A percentile compares a stretch with the other conserved stretches of the same genome.
These are phyloP conservation scores for Agapetus fuscipes DNA, from an alignment of 2,888 invertebrate genomes.

Conservation along the genomic window DNA sequence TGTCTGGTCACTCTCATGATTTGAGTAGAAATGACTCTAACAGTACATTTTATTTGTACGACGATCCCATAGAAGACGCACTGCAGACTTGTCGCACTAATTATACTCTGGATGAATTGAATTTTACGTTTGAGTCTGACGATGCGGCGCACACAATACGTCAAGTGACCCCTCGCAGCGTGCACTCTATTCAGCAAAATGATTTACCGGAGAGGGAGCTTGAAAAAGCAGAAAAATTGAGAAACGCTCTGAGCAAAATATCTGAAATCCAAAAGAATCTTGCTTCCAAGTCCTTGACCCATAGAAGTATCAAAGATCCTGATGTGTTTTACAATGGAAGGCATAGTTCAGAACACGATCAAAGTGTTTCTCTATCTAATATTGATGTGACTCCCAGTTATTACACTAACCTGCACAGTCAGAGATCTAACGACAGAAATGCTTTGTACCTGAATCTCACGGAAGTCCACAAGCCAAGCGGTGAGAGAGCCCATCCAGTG, in stretches of 20 bases:
- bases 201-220: neutral
- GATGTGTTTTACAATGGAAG: slow-evolving; percentile 1
- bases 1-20: neutral
- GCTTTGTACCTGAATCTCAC: slow-evolving; percentile 16
- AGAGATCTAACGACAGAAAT: slow-evolving; percentile 15
- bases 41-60: slow-evolving; percentile 21
- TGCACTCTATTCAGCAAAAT: too few species aligned
- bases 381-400: slow-evolving; percentile 13
- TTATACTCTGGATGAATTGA: slow-evolving; percentile 41
- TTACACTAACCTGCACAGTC: slow-evolving; percentile 5
- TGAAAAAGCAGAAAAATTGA: slow-evolving; percentile 13
- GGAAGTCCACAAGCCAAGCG: slow-evolving; percentile 17
- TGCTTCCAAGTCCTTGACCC: slow-evolving; percentile 12
- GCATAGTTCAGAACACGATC: slow-evolving; percentile 6
- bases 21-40: neutral
- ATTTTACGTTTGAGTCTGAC: slow-evolving; percentile 40
- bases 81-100: slow-evolving; percentile 40
- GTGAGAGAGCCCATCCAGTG: neutral
- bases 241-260: slow-evolving; percentile 17
- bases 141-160: slow-evolving; percentile 21
- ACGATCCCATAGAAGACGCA: slow-evolving; percentile 33
- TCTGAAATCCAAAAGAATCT: slow-evolving; percentile 19
- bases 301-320: slow-evolving; percentile 2
- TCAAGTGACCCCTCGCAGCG: too few species aligned
- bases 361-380: slow-evolving; percentile 14